These are phyloP conservation scores for Unio pictorum DNA, from an alignment of 2,888 invertebrate genomes.

Conservation along the genomic window DNA sequence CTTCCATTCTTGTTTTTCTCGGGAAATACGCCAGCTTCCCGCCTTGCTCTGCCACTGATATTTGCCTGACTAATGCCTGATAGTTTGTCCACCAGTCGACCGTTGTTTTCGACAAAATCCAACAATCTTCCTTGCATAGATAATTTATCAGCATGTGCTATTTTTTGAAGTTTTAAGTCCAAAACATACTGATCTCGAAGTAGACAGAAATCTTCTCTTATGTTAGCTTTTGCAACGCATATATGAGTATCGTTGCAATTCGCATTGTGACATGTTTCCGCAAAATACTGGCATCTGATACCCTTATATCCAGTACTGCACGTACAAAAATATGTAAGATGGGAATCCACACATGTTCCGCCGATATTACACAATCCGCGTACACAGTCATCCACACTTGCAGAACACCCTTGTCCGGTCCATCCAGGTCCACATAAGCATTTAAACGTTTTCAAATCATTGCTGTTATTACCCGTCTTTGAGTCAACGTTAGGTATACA, in stretches of 20 bases:
- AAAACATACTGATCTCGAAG: conserved; percentile 8
- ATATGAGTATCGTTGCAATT: conserved; percentile 19
- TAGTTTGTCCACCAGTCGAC: conserved; percentile 12
- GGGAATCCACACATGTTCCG: conserved; percentile 42
- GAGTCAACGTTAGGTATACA: conserved; percentile 24
- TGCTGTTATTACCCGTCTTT: background rate
- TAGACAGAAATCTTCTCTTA: conserved; percentile 21
- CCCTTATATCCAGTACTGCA: conserved; percentile 34
- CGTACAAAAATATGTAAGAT: conserved; percentile 36
- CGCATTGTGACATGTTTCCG: conserved; percentile 13
- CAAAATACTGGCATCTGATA: conserved; percentile 29
- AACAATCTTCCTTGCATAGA: conserved; percentile 21
- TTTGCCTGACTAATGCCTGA: background rate
- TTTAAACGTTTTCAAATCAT: conserved; percentile 7
- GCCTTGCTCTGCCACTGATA: conserved; percentile 4
- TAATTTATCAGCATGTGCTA: conserved; percentile 4
- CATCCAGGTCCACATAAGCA: conserved; percentile 46
- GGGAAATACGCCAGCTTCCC: background rate
- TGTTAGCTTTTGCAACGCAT: conserved; percentile 34
- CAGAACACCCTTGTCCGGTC: conserved; percentile 36
- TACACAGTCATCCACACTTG: conserved; percentile 40
- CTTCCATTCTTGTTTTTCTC: conserved; percentile 3
- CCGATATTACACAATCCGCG: conserved; percentile 27
- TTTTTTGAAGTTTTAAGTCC: conserved; percentile 10
- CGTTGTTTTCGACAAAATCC: conserved; percentile 29